These are phyloP conservation scores for Ptiloglossa arizonensis DNA, from an alignment of 1,140 invertebrate species.

Conservation along the genomic window DNA sequence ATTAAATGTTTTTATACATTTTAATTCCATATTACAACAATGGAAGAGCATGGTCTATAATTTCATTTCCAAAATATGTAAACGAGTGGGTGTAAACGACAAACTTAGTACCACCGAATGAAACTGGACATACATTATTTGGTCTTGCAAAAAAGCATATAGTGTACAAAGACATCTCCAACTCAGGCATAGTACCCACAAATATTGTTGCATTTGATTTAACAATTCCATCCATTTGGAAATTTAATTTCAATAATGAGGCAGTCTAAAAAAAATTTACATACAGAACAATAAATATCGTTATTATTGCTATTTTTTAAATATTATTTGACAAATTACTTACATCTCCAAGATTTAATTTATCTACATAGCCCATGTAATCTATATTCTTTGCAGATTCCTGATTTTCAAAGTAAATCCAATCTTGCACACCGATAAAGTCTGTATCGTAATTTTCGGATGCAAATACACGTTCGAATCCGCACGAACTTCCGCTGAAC, in stretches of 20 bases:
- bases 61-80: conserved; percentile 87
- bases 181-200: conserved; percentile 94
- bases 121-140: conserved; percentile 87
- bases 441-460: conserved; percentile 87
- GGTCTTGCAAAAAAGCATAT: conserved; percentile 90
- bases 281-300: conserved; percentile 12
- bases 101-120: conserved; percentile 86
- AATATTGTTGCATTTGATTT: conserved; percentile 92
- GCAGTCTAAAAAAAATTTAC: conserved; percentile 82
- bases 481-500: conserved; percentile 90
- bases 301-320: conserved; percentile 11
- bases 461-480: conserved; percentile 94
- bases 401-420: conserved; percentile 90
- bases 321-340: conserved; percentile 69
- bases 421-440: conserved; percentile 92
- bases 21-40: conserved; percentile 77
- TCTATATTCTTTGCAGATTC: conserved; percentile 86
- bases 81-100: conserved; percentile 88
- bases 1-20: background rate
- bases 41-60: conserved; percentile 90
- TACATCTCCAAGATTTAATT: conserved; percentile 86
- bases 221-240: conserved; percentile 87
- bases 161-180: conserved; percentile 95
- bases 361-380: conserved; percentile 91
- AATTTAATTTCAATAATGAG: conserved; percentile 89